These are phyloP conservation scores for Blennius ocellaris DNA, from an alignment of 2,113 vertebrate genomes.

Conservation along the genomic window DNA sequence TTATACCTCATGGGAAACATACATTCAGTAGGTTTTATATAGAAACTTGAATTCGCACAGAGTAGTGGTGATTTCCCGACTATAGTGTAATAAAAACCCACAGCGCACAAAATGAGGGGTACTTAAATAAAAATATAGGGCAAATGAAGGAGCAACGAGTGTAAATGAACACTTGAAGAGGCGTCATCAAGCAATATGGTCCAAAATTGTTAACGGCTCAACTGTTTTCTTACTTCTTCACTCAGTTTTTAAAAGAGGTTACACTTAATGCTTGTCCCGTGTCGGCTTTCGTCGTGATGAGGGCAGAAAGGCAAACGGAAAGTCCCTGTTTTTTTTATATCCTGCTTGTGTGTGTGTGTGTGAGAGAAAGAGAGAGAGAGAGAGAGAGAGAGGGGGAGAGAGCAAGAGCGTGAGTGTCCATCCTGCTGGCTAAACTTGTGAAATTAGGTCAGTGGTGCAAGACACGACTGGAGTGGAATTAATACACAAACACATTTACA, in stretches of 20 bases:
- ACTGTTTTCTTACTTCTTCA: constrained; percentile 18
- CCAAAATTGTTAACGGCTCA: not conserved
- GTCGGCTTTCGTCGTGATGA: constrained; percentile 15
- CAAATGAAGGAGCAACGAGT: constrained; percentile 3
- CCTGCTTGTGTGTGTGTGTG: not conserved
- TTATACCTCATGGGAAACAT: constrained; percentile 34
- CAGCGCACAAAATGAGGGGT: not conserved
- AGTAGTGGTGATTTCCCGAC: constrained; percentile 52
- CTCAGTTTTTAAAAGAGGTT: constrained; percentile 13
- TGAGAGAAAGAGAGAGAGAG: not conserved
- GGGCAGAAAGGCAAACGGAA: constrained; percentile 20
- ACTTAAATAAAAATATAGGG: constrained; percentile 9
- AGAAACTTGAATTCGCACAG: constrained; percentile 27
- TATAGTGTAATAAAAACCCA: constrained; percentile 37
- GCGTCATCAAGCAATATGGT: not conserved
- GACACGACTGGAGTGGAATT: constrained; percentile 36
- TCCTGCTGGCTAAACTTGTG: constrained; percentile 31
- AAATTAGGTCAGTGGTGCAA: constrained; percentile 67
- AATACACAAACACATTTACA: constrained; percentile 30
- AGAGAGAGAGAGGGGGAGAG: not conserved
- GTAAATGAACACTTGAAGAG: not conserved
- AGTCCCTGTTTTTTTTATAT: constrained; percentile 32
- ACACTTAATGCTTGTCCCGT: constrained; percentile 14
- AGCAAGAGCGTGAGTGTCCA: constrained; percentile 6
- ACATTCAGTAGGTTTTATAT: constrained; percentile 45